Conservation (phyloP, 2,113 vertebrate genomes). For the Alligator sinensis region DNA sequence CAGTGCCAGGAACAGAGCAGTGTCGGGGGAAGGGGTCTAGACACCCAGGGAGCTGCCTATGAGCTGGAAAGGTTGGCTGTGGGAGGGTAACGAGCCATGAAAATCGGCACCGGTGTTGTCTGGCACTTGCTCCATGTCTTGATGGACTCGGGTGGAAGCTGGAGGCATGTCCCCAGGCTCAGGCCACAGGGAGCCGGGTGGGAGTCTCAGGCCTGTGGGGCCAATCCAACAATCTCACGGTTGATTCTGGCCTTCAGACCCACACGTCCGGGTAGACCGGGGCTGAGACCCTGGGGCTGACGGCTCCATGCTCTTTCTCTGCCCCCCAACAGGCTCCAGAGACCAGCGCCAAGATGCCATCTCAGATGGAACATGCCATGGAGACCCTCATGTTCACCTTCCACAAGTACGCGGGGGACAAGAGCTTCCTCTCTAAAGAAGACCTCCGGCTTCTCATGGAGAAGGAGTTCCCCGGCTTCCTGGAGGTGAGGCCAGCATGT, state of each 20-base stretch:
- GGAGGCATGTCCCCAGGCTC: neutral
- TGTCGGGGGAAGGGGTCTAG: neutral
- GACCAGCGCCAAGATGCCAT: slow-evolving; percentile 61
- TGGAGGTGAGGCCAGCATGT: slow-evolving; percentile 72
- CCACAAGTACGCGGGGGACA: slow-evolving; percentile 80
- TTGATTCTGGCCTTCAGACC: neutral
- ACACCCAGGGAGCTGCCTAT: neutral
- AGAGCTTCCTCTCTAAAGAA: slow-evolving; percentile 77
- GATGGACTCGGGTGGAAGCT: neutral
- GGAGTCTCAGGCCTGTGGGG: neutral
- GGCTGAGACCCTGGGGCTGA: accelerated
- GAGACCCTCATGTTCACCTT: slow-evolving; percentile 81
- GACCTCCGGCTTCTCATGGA: slow-evolving; percentile 79
- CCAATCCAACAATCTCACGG: neutral
- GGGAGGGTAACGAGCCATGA: no score
- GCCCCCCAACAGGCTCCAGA: neutral
- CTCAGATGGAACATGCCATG: slow-evolving; percentile 82
- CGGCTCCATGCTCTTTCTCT: accelerated
- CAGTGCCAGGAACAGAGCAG: neutral
- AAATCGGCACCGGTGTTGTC: no score
- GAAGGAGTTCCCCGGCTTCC: slow-evolving; percentile 78
- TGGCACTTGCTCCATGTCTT: neutral
- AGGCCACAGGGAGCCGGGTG: neutral
- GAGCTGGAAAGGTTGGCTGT: no score
- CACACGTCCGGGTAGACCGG: neutral